Evolutionary conservation across 2,888 invertebrate species (phyloP).

Genomic region (Drosophila heteroneura): DNA sequence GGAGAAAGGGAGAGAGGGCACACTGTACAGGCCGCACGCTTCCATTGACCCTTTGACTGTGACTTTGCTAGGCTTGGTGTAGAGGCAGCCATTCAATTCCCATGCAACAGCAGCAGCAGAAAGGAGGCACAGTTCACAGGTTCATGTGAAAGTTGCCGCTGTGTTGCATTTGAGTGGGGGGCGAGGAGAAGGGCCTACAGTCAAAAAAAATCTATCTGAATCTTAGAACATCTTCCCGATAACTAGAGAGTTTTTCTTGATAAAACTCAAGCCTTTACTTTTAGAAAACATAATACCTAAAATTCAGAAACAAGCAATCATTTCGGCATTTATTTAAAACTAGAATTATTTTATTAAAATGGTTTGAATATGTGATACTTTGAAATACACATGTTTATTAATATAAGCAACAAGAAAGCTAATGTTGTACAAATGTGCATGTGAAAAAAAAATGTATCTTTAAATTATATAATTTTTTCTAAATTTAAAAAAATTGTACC

Average conservation of each 20-base stretch:
- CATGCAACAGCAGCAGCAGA: conserved; percentile 11
- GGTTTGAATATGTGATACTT: background rate
- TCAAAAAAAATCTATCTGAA: background rate
- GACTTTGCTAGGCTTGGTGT: conserved; percentile 17
- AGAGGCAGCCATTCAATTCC: conserved; percentile 23
- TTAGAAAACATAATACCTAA: background rate
- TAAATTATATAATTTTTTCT: background rate
- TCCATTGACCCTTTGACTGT: conserved; percentile 69
- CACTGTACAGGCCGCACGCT: conserved; percentile 57
- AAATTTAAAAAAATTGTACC: too few species aligned
- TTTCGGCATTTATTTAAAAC: background rate
- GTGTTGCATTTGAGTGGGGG: conserved; percentile 53
- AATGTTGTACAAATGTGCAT: background rate
- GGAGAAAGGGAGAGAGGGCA: background rate
- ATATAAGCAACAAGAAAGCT: background rate
- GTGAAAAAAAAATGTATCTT: background rate
- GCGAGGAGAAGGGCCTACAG: background rate
- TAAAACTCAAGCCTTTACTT: background rate
- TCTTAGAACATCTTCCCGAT: background rate
- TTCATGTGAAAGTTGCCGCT: conserved; percentile 76
- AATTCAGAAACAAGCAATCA: background rate
- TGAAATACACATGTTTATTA: background rate
- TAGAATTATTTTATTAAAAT: background rate
- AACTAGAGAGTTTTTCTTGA: background rate
- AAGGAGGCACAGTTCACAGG: conserved; percentile 65